Evolutionary conservation across 2,888 invertebrate genomes (phyloP), one percentile per base, ranked within the genome.

Genomic region (Diogma glabrata): DNA sequence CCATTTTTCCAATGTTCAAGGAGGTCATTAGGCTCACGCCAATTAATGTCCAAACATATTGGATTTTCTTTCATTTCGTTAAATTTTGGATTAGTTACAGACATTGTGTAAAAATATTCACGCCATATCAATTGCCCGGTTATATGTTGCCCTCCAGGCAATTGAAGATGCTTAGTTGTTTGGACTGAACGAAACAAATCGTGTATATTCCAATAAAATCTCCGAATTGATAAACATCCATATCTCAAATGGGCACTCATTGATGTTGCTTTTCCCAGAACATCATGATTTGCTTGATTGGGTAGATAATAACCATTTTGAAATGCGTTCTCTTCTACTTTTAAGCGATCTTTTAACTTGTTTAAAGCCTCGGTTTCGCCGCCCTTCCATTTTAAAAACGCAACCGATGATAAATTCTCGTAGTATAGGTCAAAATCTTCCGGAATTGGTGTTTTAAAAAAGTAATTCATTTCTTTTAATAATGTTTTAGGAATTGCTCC

Each of bases 41-140:
- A 85, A 0, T 79, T 78, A 52, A 86, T 84, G 57, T 76, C 77
- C 55, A 85, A 67, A 58, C 85, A 86, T 51, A 85, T 84, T 2
- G 81, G 81, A 64, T 86, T 86, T 52, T 70, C 72, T 17, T 73
- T 72, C 78, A 85, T 83, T 60, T 78, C 76, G 3, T 77, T 81
- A 61, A 80, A 85, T 57, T 78, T 71, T 0, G 77, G 75, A 64
- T 85, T 85, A 61, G 80, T 79, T 14, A 82, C 79, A 30, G 83
- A 82, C 84, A 85, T 84, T 26, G 83, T 81, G 66, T 86, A 85
- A 67, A 85, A 85, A 59, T 83, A 85, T 61, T 85, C 84, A 24
- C 84, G 74, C 85, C 85, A 85, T 33, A 84, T 79, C 26, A 85
- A 65, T 61, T 85, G 85, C 0, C 82, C 81, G 60, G 73, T 65